These are phyloP conservation scores for Sebastolobus altivelis DNA, from an alignment of 2,797 vertebrate genomes.

Conservation along the genomic window DNA sequence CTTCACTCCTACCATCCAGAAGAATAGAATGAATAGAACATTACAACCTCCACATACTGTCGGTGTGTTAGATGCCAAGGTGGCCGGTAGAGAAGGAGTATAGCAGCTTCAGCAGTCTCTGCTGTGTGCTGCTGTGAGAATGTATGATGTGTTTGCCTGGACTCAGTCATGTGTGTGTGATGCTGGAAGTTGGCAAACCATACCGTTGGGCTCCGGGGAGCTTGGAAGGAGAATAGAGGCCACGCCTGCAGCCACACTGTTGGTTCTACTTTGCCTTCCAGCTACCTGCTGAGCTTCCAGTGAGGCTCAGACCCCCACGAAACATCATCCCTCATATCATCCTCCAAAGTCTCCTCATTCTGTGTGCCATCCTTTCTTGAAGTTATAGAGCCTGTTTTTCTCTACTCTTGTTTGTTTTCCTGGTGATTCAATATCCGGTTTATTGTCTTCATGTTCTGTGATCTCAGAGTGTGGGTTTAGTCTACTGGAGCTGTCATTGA, in stretches of 20 bases:
- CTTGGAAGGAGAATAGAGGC: conserved; percentile 26
- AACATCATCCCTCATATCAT: background rate
- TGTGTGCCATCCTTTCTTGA: background rate
- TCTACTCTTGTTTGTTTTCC: background rate
- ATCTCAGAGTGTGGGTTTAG: background rate
- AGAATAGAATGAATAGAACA: conserved; percentile 6
- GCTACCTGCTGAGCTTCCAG: conserved; percentile 12
- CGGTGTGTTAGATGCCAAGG: conserved; percentile 4
- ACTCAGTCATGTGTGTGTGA: conserved; percentile 20
- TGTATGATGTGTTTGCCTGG: conserved; percentile 3
- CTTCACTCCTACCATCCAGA: background rate
- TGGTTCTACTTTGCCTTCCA: conserved; percentile 6
- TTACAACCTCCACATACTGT: background rate
- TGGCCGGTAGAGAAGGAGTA: background rate
- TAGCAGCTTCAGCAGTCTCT: background rate
- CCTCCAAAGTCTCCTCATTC: background rate
- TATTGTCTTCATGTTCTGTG: background rate
- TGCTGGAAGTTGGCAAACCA: conserved; percentile 18
- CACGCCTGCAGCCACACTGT: conserved; percentile 21
- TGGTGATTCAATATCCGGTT: background rate
- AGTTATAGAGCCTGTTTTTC: background rate
- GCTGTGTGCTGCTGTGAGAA: background rate
- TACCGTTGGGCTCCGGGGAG: conserved; percentile 7
- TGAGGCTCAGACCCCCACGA: background rate
- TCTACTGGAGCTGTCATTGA: background rate